Conservation (phyloP, 2,888 invertebrate genomes). For the Patella pellucida region DNA sequence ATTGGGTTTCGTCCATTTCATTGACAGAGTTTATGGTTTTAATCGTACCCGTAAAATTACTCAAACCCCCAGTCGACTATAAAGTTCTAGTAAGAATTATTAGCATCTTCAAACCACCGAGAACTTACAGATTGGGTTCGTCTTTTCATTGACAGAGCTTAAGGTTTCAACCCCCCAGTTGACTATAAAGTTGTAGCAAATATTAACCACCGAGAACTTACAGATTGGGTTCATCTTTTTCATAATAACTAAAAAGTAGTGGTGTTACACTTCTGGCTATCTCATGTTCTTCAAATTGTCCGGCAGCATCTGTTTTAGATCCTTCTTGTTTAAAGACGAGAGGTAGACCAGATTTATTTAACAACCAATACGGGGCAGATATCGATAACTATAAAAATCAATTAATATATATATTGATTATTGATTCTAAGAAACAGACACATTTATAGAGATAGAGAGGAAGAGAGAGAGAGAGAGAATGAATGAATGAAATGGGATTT, state of each 20-base stretch:
- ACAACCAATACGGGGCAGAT: conserved; percentile 92
- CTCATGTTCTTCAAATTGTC: conserved; percentile 96
- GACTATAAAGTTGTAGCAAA: neutral
- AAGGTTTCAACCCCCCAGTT: neutral
- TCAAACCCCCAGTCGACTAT: neutral
- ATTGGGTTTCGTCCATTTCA: too few species aligned
- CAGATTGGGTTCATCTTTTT: conserved; percentile 80
- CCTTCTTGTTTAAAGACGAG: conserved; percentile 90
- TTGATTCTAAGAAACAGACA: too few species aligned
- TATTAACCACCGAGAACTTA: conserved; percentile 40
- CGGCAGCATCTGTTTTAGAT: conserved; percentile 74
- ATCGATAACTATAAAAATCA: conserved; percentile 77
- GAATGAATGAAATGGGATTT: too few species aligned
- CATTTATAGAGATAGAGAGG: too few species aligned
- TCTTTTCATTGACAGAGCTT: conserved; percentile 80
- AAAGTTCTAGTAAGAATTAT: neutral
- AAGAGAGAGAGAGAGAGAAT: too few species aligned
- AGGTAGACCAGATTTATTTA: conserved; percentile 96
- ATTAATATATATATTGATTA: too few species aligned
- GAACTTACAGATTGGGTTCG: conserved; percentile 72
- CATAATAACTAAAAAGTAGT: conserved; percentile 92
- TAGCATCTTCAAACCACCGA: neutral
- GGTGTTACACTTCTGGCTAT: conserved; percentile 92
- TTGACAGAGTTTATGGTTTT: conserved; percentile 70
- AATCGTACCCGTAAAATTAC: neutral